Evolutionary conservation across 1,140 invertebrate species (phyloP).

Genomic region (Schlechtendalia chinensis): DNA sequence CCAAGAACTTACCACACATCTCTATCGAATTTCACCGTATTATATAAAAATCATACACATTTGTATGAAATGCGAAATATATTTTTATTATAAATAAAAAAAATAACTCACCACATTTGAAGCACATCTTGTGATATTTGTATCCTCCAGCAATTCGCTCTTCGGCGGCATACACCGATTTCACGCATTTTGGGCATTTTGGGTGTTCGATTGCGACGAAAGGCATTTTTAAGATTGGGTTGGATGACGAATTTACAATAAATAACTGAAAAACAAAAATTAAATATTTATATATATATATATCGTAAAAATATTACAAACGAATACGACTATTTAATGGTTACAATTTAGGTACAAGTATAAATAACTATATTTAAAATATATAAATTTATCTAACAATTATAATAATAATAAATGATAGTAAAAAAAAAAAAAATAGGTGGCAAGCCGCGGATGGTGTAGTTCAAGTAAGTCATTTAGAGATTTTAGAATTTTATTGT

Average conservation of each 20-base stretch:
- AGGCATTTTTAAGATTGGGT: conserved; percentile 60
- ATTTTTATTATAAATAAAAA: not conserved
- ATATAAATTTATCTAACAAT: no score
- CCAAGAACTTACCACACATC: conserved; percentile 94
- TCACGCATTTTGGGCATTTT: conserved; percentile 97
- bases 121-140: conserved; percentile 99
- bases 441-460: no score
- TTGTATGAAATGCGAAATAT: not conserved
- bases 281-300: no score
- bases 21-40: conserved; percentile 60
- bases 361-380: no score
- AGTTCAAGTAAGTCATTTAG: no score
- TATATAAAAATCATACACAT: no score
- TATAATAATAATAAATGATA: no score
- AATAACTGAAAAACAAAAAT: not conserved
- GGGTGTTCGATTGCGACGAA: conserved; percentile 94
- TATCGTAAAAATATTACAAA: no score
- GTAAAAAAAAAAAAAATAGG: no score
- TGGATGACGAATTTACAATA: not conserved
- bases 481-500: no score
- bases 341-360: no score
- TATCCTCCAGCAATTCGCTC: conserved; percentile 94
- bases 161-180: conserved; percentile 98
- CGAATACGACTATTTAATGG: no score
- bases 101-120: conserved; percentile 89